These are phyloP conservation scores for Panagrolaimus sp. DNA, from an alignment of 1,140 invertebrate genomes.

Conservation along the genomic window DNA sequence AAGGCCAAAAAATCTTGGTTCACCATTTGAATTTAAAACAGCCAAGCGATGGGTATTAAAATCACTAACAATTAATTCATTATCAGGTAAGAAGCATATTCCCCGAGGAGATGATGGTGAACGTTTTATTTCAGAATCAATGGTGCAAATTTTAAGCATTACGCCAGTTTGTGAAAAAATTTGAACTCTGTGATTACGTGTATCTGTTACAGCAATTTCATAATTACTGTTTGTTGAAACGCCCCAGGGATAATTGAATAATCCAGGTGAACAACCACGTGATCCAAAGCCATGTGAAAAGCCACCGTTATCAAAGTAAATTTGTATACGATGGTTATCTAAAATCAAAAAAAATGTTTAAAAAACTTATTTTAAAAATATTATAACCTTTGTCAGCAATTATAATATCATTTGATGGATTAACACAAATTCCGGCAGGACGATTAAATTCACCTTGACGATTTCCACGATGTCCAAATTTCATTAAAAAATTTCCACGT, in stretches of 20 bases:
- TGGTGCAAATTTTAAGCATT: slow-evolving; percentile 76
- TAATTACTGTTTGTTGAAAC: slow-evolving; percentile 75
- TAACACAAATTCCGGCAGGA: slow-evolving; percentile 77
- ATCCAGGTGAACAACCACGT: slow-evolving; percentile 74
- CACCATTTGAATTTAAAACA: slow-evolving; percentile 19
- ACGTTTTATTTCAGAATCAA: slow-evolving; percentile 70
- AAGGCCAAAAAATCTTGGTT: slow-evolving; percentile 57
- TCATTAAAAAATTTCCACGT: slow-evolving; percentile 70
- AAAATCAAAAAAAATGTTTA: too few relatives aligned
- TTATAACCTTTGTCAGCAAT: slow-evolving; percentile 79
- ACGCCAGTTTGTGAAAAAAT: slow-evolving; percentile 73
- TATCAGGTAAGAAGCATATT: slow-evolving; percentile 75
- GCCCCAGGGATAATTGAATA: slow-evolving; percentile 95
- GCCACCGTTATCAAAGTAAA: slow-evolving; percentile 72
- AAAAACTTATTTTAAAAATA: too few relatives aligned
- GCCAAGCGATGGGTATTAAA: slow-evolving; percentile 85
- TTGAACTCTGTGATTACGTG: slow-evolving; percentile 84
- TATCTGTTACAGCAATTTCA: slow-evolving; percentile 82
- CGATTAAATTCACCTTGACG: slow-evolving; percentile 78
- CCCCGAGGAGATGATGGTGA: slow-evolving; percentile 81
- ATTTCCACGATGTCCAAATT: slow-evolving; percentile 71
- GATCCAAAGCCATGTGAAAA: slow-evolving; percentile 80
- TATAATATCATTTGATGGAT: slow-evolving; percentile 69
- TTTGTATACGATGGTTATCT: slow-evolving; percentile 86
- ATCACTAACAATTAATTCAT: slow-evolving; percentile 62